Evolutionary conservation across 2,888 invertebrate species (phyloP), one percentile per base, ranked within the genome.

Genomic region (Synanthedon myopaeformis): DNA sequence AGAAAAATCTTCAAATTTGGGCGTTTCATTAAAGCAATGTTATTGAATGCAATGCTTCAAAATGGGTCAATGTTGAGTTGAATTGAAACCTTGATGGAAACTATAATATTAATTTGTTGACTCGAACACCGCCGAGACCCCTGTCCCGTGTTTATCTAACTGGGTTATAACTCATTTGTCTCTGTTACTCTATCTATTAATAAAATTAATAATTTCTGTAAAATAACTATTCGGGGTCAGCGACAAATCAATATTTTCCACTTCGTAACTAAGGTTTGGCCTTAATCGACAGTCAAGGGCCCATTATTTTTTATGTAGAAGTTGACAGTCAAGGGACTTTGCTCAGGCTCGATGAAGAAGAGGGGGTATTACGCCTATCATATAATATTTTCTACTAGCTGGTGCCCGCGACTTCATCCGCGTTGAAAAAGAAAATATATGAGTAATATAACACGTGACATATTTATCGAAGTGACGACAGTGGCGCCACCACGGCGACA

Each of bases 51-150:
- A 35, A 35, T 0, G 8, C 28, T 35, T 14, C 52, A 57, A 52
- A 41, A 41, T 64, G 61, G 82, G 83, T 83, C 83, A 83, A 76
- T 82, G 82, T 69, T 68, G 77, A 64, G 82, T 69, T 68, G 77
- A 64, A 66, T 59, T 57, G 66, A 63, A 75, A 67, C 83, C 83
- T 83, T 83, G 83, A 64, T 67, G 55, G 57, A 17, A 8, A 5
- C 35, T 57, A 54, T 35, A n/a, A n/a, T n/a, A 28, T 23, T 28
- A 11, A 35, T 41, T 51, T 17, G 50, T 53, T 51, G 52, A 51
- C 23, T 14, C 51, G 17, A 17, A 56, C 57, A 55, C 56, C 56
- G 55, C 48, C 42, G 51, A 53, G 58, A 28, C 70, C 69, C 66
- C 67, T 64, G 64, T 67, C 67, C 59, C 61, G 58, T 42, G 62